Evolutionary conservation across 2,888 invertebrate genomes (phyloP).

Genomic region (Papilio protenor): DNA sequence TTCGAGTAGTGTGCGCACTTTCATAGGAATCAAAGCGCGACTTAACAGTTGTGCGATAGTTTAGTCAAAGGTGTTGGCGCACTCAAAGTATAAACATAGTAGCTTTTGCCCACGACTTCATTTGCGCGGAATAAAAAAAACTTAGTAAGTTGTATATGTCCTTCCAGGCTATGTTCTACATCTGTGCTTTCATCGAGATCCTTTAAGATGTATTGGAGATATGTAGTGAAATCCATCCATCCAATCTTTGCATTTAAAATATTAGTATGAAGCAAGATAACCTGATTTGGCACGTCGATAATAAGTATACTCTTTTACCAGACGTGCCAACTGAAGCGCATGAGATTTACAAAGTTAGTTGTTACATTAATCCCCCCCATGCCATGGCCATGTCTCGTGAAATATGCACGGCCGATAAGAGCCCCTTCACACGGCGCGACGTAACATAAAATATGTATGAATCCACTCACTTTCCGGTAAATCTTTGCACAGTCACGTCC

Average conservation of each 20-base stretch:
- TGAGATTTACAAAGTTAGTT: background rate
- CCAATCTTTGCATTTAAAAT: background rate
- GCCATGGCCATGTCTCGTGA: background rate
- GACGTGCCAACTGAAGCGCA: background rate
- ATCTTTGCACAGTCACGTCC: constrained; percentile 29
- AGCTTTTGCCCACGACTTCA: no score
- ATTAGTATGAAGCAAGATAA: background rate
- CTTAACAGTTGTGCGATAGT: no score
- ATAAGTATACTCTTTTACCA: background rate
- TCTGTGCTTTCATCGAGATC: no score
- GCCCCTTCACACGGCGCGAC: constrained; percentile 21
- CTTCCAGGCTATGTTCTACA: no score
- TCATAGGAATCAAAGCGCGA: no score
- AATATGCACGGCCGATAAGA: constrained; percentile 34
- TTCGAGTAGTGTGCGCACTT: no score
- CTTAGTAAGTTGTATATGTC: no score
- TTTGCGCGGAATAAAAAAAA: no score
- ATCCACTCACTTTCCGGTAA: constrained; percentile 25
- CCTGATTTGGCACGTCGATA: background rate
- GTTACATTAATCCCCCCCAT: background rate
- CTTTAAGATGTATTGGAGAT: no score
- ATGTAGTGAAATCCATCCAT: background rate
- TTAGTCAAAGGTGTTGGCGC: no score
- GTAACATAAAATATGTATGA: constrained; percentile 33
- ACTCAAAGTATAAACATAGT: no score